These are phyloP conservation scores for Coecobrya sp. DNA, from an alignment of 2,888 invertebrate genomes.

Conservation along the genomic window DNA sequence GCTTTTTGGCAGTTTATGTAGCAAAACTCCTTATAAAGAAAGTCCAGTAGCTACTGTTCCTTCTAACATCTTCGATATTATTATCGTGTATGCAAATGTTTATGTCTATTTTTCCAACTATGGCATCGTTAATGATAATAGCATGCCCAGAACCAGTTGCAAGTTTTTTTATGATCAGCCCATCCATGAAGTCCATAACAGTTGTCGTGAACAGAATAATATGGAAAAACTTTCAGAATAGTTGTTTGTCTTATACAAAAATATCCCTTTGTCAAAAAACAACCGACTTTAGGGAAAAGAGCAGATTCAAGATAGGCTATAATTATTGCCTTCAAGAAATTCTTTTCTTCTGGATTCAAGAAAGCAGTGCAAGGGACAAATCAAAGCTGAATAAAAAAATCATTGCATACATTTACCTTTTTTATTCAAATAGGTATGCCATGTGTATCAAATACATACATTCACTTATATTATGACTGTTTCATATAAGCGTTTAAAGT, in stretches of 20 bases:
- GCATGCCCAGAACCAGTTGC: not conserved
- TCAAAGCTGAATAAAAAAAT: not conserved
- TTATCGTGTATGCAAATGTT: no score
- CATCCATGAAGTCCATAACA: not conserved
- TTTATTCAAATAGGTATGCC: not conserved
- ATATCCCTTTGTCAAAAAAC: not conserved
- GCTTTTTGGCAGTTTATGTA: not conserved
- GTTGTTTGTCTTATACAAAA: not conserved
- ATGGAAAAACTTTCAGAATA: not conserved
- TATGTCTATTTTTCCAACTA: not conserved
- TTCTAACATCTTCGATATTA: no score
- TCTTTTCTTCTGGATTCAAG: not conserved
- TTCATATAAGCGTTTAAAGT: not conserved
- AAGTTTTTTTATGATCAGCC: not conserved
- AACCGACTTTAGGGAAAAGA: no score
- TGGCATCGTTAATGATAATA: not conserved
- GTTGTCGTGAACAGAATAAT: not conserved
- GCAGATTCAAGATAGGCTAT: not conserved
- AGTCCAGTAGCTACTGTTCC: not conserved
- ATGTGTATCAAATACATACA: not conserved
- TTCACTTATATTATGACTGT: no score
- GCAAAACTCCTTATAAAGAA: constrained; percentile 13
- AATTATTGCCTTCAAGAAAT: not conserved
- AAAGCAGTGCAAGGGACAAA: not conserved
- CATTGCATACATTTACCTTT: not conserved